Percentiles rank a stretch among this genome's conserved stretches.
Conservation (phyloP, 2,888 invertebrate genomes). For the Muschampia plurimacula region DNA sequence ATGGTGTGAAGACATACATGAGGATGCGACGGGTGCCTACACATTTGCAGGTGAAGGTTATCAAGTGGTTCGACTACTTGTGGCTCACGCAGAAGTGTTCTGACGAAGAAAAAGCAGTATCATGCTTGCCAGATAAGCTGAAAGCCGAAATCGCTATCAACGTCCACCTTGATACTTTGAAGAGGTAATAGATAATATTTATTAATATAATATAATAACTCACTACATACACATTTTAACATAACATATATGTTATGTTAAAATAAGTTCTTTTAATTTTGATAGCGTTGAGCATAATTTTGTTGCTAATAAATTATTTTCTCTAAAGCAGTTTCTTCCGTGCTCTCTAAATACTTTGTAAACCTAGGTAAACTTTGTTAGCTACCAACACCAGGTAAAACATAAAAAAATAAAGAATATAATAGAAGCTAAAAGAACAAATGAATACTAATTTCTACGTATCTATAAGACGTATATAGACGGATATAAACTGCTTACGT, state of each 20-base stretch:
- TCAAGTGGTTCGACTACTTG: constrained; percentile 99
- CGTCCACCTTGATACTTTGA: constrained; percentile 98
- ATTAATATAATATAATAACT: not conserved
- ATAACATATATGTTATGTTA: too few relatives aligned
- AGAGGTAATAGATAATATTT: constrained; percentile 78
- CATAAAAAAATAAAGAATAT: too few relatives aligned
- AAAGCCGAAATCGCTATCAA: constrained; percentile 99
- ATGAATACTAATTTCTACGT: not conserved
- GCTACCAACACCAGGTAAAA: too few relatives aligned
- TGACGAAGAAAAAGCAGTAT: constrained; percentile 98
- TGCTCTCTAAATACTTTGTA: too few relatives aligned
- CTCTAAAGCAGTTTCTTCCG: too few relatives aligned
- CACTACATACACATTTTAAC: too few relatives aligned
- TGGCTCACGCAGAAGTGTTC: constrained; percentile 99
- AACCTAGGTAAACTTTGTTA: too few relatives aligned
- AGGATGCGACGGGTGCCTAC: constrained; percentile 97
- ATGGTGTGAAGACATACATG: constrained; percentile 99
- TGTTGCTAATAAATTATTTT: too few relatives aligned
- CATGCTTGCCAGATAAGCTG: constrained; percentile 98
- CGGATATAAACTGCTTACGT: constrained; percentile 9
- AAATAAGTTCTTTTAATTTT: too few relatives aligned
- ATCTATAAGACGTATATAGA: constrained; percentile 5
- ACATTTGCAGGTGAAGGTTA: constrained; percentile 97
- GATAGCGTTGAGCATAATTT: too few relatives aligned
- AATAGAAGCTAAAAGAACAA: not conserved